Evolutionary conservation across 2,888 invertebrate species (phyloP).

Genomic region (Trypoxylon attenuatum): DNA sequence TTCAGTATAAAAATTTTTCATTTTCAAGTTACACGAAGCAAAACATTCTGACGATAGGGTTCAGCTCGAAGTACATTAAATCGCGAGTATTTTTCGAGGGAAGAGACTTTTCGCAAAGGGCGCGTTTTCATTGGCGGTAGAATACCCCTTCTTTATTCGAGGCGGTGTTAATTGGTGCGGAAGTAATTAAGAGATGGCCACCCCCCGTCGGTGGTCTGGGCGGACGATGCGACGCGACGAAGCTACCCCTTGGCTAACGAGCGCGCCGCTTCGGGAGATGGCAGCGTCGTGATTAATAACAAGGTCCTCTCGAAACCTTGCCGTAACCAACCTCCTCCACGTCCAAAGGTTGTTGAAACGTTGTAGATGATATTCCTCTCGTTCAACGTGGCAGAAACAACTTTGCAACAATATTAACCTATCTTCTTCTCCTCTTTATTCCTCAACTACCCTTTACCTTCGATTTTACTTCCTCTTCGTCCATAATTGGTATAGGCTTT

Average conservation of each 20-base stretch:
- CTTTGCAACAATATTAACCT: too few species aligned
- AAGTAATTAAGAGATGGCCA: constrained; percentile 71
- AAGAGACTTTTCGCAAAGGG: constrained; percentile 47
- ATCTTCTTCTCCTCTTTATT: too few species aligned
- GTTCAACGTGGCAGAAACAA: too few species aligned
- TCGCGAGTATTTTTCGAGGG: constrained; percentile 47
- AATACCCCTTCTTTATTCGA: constrained; percentile 59
- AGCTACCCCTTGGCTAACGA: constrained; percentile 62
- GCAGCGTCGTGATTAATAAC: constrained; percentile 72
- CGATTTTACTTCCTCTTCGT: too few species aligned
- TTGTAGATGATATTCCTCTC: constrained; percentile 63
- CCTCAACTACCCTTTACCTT: too few species aligned
- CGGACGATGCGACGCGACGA: not conserved
- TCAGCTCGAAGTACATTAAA: constrained; percentile 46
- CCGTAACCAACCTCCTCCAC: constrained; percentile 40
- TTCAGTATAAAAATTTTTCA: too few species aligned
- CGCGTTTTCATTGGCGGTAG: constrained; percentile 57
- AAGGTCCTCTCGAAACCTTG: constrained; percentile 66
- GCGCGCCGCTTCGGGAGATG: constrained; percentile 67
- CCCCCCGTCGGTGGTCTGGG: constrained; percentile 41
- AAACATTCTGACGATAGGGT: too few species aligned
- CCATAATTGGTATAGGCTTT: too few species aligned
- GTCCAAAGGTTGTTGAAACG: constrained; percentile 49
- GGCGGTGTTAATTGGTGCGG: constrained; percentile 71
- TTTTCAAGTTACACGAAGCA: too few species aligned